These are phyloP conservation scores for Drosophila jambulina DNA, from an alignment of 1,140 invertebrate species.

Conservation along the genomic window DNA sequence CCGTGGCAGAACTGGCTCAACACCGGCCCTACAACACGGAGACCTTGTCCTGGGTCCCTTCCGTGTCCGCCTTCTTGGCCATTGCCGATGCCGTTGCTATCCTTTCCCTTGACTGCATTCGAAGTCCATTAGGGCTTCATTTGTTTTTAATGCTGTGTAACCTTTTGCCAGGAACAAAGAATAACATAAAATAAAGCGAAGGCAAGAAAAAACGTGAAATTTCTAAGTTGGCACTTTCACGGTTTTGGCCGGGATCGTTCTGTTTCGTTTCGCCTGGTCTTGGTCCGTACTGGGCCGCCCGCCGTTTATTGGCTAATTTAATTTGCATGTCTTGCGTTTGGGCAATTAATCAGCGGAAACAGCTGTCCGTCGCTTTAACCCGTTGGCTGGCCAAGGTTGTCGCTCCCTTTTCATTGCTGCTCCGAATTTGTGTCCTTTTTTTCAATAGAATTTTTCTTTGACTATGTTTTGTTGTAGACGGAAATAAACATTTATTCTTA, in stretches of 20 bases:
- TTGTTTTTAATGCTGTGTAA: slow-evolving; percentile 83
- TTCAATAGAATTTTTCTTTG: slow-evolving; percentile 8
- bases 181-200: slow-evolving; percentile 59
- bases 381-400: slow-evolving; percentile 28
- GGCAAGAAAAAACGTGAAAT: slow-evolving; percentile 47
- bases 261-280: slow-evolving; percentile 2
- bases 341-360: slow-evolving; percentile 81
- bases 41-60: slow-evolving; percentile 43
- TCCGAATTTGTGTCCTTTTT: slow-evolving; percentile 9
- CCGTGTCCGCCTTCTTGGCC: slow-evolving; percentile 7
- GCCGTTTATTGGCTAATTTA: slow-evolving; percentile 82
- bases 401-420: not conserved
- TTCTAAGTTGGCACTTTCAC: slow-evolving; percentile 81
- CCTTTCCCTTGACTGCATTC: slow-evolving; percentile 61
- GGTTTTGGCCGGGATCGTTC: slow-evolving; percentile 43
- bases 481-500: not conserved
- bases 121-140: slow-evolving; percentile 82
- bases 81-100: slow-evolving; percentile 5
- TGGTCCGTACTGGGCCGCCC: slow-evolving; percentile 45
- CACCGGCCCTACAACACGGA: slow-evolving; percentile 27
- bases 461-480: slow-evolving; percentile 1
- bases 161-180: slow-evolving; percentile 69
- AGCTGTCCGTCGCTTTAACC: slow-evolving; percentile 77
- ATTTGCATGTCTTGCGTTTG: slow-evolving; percentile 82
- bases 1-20: slow-evolving; percentile 45